Evolutionary conservation across 1,140 invertebrate species (phyloP).

Genomic region (Plectrocnemia conspersa): DNA sequence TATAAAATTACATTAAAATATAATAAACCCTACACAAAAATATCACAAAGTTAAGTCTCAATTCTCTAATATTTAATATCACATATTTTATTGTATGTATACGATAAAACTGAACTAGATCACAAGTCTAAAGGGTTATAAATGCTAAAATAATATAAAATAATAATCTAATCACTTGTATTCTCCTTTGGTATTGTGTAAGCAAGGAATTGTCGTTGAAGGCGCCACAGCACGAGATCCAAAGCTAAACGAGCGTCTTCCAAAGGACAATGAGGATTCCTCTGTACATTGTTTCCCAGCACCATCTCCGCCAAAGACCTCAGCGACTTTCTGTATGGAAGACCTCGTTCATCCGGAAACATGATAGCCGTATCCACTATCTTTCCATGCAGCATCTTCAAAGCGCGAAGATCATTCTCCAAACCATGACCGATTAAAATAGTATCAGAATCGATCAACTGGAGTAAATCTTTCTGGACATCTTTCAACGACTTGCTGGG

Average conservation of each 20-base stretch:
- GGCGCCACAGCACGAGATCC: slow-evolving; percentile 73
- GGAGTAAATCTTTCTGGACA: slow-evolving; percentile 80
- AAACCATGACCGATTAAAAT: slow-evolving; percentile 92
- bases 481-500: slow-evolving; percentile 68
- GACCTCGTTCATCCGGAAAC: slow-evolving; percentile 76
- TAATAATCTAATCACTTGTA: slow-evolving; percentile 27
- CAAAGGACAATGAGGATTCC: slow-evolving; percentile 74
- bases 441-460: slow-evolving; percentile 73
- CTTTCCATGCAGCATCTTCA: slow-evolving; percentile 77
- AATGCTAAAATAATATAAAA: slow-evolving; percentile 27
- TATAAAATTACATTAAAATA: too few relatives aligned
- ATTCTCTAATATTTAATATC: background rate
- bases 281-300: slow-evolving; percentile 67
- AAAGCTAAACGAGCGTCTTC: slow-evolving; percentile 84
- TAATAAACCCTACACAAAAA: too few relatives aligned
- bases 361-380: slow-evolving; percentile 85
- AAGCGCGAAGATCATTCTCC: slow-evolving; percentile 84
- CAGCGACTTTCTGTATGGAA: slow-evolving; percentile 73
- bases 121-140: background rate
- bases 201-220: slow-evolving; percentile 54
- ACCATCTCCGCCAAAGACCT: slow-evolving; percentile 65
- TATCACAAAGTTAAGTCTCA: background rate
- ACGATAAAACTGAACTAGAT: slow-evolving; percentile 7
- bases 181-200: slow-evolving; percentile 33
- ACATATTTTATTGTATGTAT: slow-evolving; percentile 28